Base-by-base conservation (phyloP, 2,888 invertebrate species). In the Chalcis sispes region DNA sequence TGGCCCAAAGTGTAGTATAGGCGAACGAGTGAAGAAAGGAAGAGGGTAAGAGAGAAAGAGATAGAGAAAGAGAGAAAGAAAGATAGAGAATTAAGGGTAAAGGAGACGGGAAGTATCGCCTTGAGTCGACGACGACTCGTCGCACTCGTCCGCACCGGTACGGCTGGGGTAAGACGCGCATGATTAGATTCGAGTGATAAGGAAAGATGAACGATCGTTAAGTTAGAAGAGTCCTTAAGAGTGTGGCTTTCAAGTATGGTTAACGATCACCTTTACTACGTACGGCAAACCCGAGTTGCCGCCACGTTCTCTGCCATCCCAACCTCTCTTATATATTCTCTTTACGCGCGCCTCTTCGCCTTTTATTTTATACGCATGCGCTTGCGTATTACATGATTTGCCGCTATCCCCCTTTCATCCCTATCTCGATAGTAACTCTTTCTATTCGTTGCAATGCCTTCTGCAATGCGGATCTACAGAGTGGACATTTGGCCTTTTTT, bases 171-270 rank as follows among this genome's bases (percentile, higher is more conserved):
- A 48, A 36, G 40, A 18, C 20, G 46, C 36, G 46, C 25, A 48
- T 69, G 74, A 74, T 74, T 69, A 69, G 74, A 74, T 66, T 69
- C 64, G 62, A 46, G 42, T 23, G 67, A 72, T 67, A 69, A 62
- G 46, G 36, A 15, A 20, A 65, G 67, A 69, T 29, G 74, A 69
- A 62, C 52, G 74, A 69, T 64, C 72, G 62, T 71, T 71, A 62
- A 72, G 61, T 52, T 25, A 15, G 13, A 25, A 54, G 59, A 59
- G 59, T 58, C 48, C 50, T 20, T 5, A 27, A 13, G 25, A 52
- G 27, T 40, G 27, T 13, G 8, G 7, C 61, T 40, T 25, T 40
- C 25, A 36, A 15, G 29, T 52, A 67, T 61, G 20, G 67, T 54
- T 74, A 74, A 67, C 73, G 67, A 67, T 69, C 74, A 18, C 25